phyloP scores from a whole-genome alignment of 2,797 vertebrate species.

The Hippopotamyrus pictus region DNA sequence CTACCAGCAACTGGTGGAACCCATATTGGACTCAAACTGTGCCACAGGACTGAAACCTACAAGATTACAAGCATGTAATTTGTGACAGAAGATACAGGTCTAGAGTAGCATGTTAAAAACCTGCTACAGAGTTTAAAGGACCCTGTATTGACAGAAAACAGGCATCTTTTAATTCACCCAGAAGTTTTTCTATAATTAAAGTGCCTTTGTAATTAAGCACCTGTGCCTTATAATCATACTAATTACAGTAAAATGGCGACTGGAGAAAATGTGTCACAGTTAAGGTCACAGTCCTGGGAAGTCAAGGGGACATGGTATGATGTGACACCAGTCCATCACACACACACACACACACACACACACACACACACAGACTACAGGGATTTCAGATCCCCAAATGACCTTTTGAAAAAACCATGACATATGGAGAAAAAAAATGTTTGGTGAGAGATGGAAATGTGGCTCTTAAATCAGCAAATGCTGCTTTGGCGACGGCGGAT shows the following conservation, averaged over 20 bases:
- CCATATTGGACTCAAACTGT: background rate
- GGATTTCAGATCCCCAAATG: background rate
- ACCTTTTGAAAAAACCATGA: background rate
- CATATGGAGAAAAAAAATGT: background rate
- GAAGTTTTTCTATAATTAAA: background rate
- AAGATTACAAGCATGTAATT: background rate
- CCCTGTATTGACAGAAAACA: background rate
- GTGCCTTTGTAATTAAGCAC: background rate
- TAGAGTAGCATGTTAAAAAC: background rate
- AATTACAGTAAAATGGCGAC: background rate
- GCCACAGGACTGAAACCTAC: background rate
- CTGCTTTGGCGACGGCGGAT: background rate
- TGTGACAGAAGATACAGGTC: background rate
- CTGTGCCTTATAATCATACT: background rate
- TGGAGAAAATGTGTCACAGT: background rate
- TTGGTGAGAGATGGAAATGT: background rate
- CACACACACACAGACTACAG: background rate
- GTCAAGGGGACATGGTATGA: background rate
- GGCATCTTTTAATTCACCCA: background rate
- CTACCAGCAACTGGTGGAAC: background rate
- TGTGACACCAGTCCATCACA: background rate
- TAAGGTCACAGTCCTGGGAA: background rate
- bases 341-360: background rate
- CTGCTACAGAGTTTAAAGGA: background rate
- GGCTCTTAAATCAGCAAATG: background rate